phyloP scores from a whole-genome alignment of 2,797 vertebrate species.

The Philypnodon macrostomus region DNA sequence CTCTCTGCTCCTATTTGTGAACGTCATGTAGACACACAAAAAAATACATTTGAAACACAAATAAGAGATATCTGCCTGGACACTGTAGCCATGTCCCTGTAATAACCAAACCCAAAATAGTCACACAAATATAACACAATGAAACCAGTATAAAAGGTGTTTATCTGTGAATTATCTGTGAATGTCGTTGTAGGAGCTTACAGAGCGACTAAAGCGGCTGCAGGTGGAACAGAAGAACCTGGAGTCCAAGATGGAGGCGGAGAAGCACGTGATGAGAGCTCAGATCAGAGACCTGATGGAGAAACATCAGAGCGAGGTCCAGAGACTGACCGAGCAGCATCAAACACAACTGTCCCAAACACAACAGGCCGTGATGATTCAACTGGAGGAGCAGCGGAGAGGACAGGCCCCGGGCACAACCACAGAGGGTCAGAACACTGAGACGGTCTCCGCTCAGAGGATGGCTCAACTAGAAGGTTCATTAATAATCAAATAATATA shows the following conservation, averaged over 20 bases:
- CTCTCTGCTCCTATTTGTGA: too few relatives aligned
- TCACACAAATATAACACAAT: too few relatives aligned
- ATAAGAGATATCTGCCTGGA: too few relatives aligned
- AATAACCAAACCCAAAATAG: too few relatives aligned
- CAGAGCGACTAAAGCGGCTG: slow-evolving; percentile 75
- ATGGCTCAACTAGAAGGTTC: slow-evolving; percentile 83
- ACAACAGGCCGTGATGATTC: slow-evolving; percentile 73
- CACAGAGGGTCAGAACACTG: slow-evolving; percentile 13
- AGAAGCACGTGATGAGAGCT: slow-evolving; percentile 90
- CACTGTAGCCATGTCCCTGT: too few relatives aligned
- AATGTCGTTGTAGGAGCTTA: slow-evolving; percentile 74
- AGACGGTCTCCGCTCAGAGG: slow-evolving; percentile 60
- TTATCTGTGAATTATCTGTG: too few relatives aligned
- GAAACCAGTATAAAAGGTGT: too few relatives aligned
- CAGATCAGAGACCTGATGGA: slow-evolving; percentile 88
- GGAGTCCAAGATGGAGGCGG: slow-evolving; percentile 87
- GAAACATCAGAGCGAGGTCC: slow-evolving; percentile 83
- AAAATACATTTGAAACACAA: too few relatives aligned
- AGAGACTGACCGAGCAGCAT: slow-evolving; percentile 72
- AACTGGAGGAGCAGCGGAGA: slow-evolving; percentile 72
- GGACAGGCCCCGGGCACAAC: slow-evolving; percentile 4
- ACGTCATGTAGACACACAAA: too few relatives aligned
- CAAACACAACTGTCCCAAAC: slow-evolving; percentile 74
- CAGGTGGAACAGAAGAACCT: slow-evolving; percentile 85
- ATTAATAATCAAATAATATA: too few relatives aligned